Conservation (phyloP, 2,888 invertebrate species). For the Monochamus alternatus region DNA sequence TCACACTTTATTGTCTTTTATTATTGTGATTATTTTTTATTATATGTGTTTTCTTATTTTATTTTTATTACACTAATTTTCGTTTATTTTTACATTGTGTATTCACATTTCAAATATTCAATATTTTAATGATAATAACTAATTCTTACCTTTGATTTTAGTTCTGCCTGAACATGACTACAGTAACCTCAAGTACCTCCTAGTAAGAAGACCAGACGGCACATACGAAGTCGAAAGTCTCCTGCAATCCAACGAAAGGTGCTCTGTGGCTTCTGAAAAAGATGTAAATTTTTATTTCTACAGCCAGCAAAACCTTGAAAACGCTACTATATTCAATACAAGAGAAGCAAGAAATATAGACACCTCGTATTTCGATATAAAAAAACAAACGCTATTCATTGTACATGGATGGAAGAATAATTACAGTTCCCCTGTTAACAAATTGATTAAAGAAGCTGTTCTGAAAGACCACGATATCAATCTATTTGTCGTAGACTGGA, state of each 20-base stretch:
- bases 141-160: not conserved
- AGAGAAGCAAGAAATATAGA: not conserved
- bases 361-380: not conserved
- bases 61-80: too few species aligned
- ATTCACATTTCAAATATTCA: too few species aligned
- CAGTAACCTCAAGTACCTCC: not conserved
- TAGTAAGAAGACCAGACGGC: conserved; percentile 11
- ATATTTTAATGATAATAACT: too few species aligned
- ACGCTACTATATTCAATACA: not conserved
- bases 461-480: conserved; percentile 5
- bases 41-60: too few species aligned
- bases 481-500: conserved; percentile 20
- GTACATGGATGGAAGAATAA: conserved; percentile 23
- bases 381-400: conserved; percentile 4
- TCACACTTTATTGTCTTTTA: too few species aligned
- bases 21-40: too few species aligned
- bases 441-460: conserved; percentile 9
- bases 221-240: conserved; percentile 1
- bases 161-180: conserved; percentile 4
- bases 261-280: not conserved
- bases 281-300: conserved; percentile 18
- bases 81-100: too few species aligned
- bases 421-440: conserved; percentile 4
- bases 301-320: not conserved
- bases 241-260: not conserved